Evolutionary conservation across 1,140 invertebrate genomes (phyloP), one percentile per base, ranked within the genome.

Genomic region (Diorhabda carinulata): DNA sequence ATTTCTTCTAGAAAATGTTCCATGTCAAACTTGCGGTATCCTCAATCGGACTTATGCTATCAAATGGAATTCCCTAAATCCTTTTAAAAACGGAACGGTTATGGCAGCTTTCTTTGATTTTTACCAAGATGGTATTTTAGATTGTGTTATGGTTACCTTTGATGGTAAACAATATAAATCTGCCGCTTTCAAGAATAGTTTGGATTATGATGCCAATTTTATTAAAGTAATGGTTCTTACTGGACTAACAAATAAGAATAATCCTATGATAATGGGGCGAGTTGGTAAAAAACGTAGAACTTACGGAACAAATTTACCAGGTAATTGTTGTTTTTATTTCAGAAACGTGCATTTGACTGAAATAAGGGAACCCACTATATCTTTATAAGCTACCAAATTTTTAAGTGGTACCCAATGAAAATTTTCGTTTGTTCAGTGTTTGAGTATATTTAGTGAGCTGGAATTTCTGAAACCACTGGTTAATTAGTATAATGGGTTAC

Each of bases 181-280:
- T 63, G 87, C 86, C 66, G 94, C 91, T 1, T 92, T 95, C 78
- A 91, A 91, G 78, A 98, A 98, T 80, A 92, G 88, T 71, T 83
- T 96, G 10, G 92, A 96, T 75, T 95, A 95, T 79, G 95, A 98
- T 82, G 94, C 95, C 0, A 97, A 95, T 81, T 98, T 98, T 77
- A 88, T 98, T 0, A 98, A 98, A 84, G 93, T 98, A 0, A 93
- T 96, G 87, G 95, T 97, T 10, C 84, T 96, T 0, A 95, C 92
- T 71, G 94, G 94, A 5, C 80, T 91, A 40, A 88, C 85, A n/a
- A 92, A 92, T 79, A 86, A 86, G 67, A 84, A 86, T 76, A 87
- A 89, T 78, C 87, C 89, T 0, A 87, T 87, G 61, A 86, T 87
- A 9, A 87, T 88, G 67, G 90, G 89, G 3, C 85, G 88, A 40